Conservation (phyloP, 2,888 invertebrate genomes). For the Auanema freiburgensis region DNA sequence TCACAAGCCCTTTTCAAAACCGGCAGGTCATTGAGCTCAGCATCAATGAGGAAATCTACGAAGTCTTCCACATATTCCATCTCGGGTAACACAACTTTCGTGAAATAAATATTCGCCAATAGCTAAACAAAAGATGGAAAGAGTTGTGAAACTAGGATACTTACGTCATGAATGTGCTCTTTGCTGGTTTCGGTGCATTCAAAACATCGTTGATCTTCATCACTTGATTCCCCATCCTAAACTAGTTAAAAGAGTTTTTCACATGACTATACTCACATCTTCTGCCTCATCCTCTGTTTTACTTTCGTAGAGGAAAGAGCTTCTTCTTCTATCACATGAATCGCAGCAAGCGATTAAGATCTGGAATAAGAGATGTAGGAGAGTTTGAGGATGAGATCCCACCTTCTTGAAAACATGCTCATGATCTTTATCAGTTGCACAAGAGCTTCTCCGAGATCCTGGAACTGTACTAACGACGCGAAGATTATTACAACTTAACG, state of each 20-base stretch:
- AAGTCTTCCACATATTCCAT: constrained; percentile 63
- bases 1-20: constrained; percentile 62
- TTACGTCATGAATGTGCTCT: constrained; percentile 61
- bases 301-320: constrained; percentile 43
- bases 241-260: not conserved
- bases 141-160: constrained; percentile 1
- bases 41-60: constrained; percentile 56
- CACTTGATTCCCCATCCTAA: constrained; percentile 19
- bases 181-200: constrained; percentile 59
- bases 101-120: constrained; percentile 61
- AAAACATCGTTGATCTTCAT: constrained; percentile 43
- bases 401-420: constrained; percentile 53
- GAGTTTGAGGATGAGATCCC: not conserved
- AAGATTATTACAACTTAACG: constrained; percentile 17
- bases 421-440: constrained; percentile 5
- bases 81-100: constrained; percentile 58
- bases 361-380: constrained; percentile 25
- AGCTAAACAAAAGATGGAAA: constrained; percentile 27
- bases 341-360: constrained; percentile 61
- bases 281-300: constrained; percentile 44
- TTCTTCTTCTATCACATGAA: constrained; percentile 57
- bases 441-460: constrained; percentile 24
- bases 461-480: constrained; percentile 24
- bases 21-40: constrained; percentile 62
- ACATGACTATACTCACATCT: constrained; percentile 22